Conservation (phyloP, 2,888 invertebrate genomes). For the Polylopha cassiicola region DNA sequence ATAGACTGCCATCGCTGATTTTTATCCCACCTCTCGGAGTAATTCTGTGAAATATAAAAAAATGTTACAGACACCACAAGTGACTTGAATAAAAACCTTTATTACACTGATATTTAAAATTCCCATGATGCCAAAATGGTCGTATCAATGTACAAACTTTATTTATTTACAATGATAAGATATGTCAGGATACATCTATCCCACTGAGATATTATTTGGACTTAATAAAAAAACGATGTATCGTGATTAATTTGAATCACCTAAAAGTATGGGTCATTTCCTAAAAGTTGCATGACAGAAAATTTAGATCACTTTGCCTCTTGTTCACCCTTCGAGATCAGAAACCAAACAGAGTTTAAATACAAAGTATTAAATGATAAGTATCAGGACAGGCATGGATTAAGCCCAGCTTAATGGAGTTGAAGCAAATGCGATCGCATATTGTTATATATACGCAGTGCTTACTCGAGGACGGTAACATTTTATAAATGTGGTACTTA, state of each 20-base stretch:
- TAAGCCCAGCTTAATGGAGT: not conserved
- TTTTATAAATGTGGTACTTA: no score
- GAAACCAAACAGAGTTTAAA: not conserved
- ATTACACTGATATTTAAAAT: constrained; percentile 14
- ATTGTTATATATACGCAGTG: no score
- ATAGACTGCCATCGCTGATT: constrained; percentile 88
- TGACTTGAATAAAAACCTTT: not conserved
- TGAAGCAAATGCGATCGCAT: no score
- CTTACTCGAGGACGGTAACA: no score
- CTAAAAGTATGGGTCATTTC: constrained; percentile 19
- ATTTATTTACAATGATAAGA: constrained; percentile 15
- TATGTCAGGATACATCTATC: constrained; percentile 2
- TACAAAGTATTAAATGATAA: not conserved
- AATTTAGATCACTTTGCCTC: constrained; percentile 2
- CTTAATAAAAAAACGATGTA: no score
- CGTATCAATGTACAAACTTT: not conserved
- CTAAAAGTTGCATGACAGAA: not conserved
- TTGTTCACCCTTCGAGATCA: not conserved
- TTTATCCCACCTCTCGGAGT: constrained; percentile 74
- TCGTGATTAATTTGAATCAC: no score
- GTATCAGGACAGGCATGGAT: constrained; percentile 6
- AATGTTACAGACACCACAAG: constrained; percentile 11
- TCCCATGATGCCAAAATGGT: constrained; percentile 21
- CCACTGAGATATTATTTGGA: no score
- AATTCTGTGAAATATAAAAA: constrained; percentile 43